Evolutionary conservation across 2,888 invertebrate species (phyloP), one percentile per base, ranked within the genome.

Genomic region (Hydriomena furcata): DNA sequence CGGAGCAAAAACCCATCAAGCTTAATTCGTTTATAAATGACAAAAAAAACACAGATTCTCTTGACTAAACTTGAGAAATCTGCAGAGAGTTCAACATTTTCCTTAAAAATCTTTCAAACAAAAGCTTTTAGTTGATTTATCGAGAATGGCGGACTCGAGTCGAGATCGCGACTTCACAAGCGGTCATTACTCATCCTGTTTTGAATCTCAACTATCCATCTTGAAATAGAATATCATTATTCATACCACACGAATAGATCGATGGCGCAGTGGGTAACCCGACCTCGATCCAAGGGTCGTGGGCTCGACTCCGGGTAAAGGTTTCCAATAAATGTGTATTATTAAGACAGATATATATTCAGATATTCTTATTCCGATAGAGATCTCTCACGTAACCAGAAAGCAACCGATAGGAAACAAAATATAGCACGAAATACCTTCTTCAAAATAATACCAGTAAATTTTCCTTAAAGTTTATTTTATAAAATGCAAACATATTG

Each of bases 151-250:
- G 20, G 17, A 21, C 28, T 31, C 36, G 17, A 23, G 10, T 1
- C 8, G 42, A 25, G 37, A 38, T 21, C 43, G 31, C 20, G 28
- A 24, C 10, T 20, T 10, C 20, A 11, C 27, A 6, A 47, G 20
- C 35, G 30, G 35, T 38, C 55, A 48, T 51, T 36, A 52, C 52
- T 51, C 52, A 55, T 48, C 44, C 32, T 49, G 40, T 43, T 52
- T 50, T 46, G 56, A 46, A 49, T 25, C 27, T 25, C 17, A 12
- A n/a, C 41, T 35, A 40, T 52, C 40, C 32, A 42, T 43, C 49
- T 28, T 42, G 27, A 27, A 51, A 36, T 35, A 11, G 13, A 40
- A 36, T 28, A 46, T 37, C 46, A 56, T 56, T 46, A 46, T 32
- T 52, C 43, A 50, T 17, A 10, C 5, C 5, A 20, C 12, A 47